Conservation (phyloP, 2,113 vertebrate species). For the Pampusana beccarii region DNA sequence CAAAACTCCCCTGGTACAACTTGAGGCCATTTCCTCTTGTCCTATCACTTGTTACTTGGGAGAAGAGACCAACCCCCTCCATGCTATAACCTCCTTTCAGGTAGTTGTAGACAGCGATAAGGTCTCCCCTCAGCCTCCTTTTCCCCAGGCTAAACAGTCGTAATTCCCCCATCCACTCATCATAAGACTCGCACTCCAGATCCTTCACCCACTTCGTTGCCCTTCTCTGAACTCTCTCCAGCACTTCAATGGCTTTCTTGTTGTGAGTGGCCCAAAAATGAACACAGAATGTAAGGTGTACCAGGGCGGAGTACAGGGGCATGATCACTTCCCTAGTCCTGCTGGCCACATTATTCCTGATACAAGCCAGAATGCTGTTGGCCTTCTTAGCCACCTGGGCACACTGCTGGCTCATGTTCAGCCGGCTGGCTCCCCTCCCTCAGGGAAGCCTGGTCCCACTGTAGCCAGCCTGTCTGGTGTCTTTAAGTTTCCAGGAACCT, state of each 20-base stretch:
- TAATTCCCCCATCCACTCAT: not conserved
- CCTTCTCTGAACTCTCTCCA: fast-evolving
- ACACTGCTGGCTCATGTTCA: fast-evolving
- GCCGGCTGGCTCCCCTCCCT: not conserved
- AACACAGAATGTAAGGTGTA: fast-evolving
- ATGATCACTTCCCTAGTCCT: not conserved
- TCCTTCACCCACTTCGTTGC: no score
- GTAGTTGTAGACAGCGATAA: not conserved
- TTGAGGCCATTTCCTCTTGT: not conserved
- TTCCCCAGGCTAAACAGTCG: not conserved
- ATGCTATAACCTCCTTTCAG: not conserved
- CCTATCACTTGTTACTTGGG: not conserved
- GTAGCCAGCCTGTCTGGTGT: not conserved
- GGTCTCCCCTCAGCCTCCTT: not conserved
- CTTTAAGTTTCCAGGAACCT: not conserved
- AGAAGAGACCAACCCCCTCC: not conserved
- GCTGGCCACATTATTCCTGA: not conserved
- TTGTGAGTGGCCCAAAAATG: not conserved
- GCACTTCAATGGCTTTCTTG: not conserved
- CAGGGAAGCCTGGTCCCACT: not conserved
- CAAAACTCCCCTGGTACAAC: not conserved
- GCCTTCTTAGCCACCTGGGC: not conserved
- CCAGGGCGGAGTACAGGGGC: not conserved
- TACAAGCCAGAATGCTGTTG: not conserved
- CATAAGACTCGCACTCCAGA: not conserved